Conservation (phyloP, 1,140 invertebrate species). For the Megalonaias nervosa region DNA sequence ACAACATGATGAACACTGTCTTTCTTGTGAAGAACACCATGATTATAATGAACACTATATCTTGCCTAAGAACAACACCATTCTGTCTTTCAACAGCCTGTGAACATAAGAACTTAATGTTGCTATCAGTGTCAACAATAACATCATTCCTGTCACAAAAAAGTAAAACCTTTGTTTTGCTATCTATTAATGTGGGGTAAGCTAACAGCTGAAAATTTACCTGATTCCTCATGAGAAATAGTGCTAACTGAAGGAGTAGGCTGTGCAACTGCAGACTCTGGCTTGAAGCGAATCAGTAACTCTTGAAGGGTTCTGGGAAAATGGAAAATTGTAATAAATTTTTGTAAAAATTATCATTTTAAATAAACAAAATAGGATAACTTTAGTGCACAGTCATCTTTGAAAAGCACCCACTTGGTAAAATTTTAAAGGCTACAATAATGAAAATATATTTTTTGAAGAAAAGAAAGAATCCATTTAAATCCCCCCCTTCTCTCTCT, state of each 20-base stretch:
- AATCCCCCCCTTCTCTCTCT: not conserved
- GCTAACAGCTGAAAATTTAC: constrained; percentile 35
- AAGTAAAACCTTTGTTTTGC: not conserved
- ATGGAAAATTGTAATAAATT: not conserved
- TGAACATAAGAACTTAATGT: not conserved
- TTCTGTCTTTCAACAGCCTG: too few species aligned
- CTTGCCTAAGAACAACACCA: too few species aligned
- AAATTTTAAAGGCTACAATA: not conserved
- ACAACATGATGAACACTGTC: too few species aligned
- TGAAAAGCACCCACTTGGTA: not conserved
- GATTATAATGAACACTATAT: too few species aligned
- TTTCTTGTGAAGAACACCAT: too few species aligned
- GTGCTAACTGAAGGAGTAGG: constrained; percentile 61
- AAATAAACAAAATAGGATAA: too few species aligned
- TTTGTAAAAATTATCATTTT: too few species aligned
- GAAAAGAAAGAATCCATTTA: not conserved
- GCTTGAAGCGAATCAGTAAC: constrained; percentile 84
- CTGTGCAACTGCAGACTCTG: constrained; percentile 65
- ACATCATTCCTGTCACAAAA: not conserved
- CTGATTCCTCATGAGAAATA: constrained; percentile 67
- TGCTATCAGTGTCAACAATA: not conserved
- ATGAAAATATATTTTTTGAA: not conserved
- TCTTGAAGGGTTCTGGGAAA: constrained; percentile 81
- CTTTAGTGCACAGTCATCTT: not conserved
- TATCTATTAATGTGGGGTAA: not conserved